Base-by-base conservation (phyloP, 2,797 vertebrate genomes). In the Hemibagrus guttatus region DNA sequence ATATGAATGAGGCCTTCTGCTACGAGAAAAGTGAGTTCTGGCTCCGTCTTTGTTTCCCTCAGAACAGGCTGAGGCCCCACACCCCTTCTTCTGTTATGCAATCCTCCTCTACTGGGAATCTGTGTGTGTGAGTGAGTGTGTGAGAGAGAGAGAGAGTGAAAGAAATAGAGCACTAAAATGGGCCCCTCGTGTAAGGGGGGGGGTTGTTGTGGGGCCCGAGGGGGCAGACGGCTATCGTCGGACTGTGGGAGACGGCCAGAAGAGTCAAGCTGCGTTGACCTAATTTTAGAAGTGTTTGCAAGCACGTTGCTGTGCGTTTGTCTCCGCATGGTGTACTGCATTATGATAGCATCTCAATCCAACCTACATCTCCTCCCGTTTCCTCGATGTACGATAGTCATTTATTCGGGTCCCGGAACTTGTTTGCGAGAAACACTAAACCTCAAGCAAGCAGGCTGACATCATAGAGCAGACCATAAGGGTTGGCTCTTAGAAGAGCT, bases 1-100 rank as follows among this genome's bases (percentile, higher is more conserved):
- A 95, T 94, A 92, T 95, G 93, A 95, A 95, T 94, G 91, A 87
- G 88, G 87, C 91, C 92, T 93, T 94, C 92, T 94, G 88, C 90
- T 92, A 86, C 63, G 52, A 88, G 84, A 90, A 82, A 80, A 86
- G 89, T 87, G 69, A 86, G 78, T 82, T 76, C 76, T 76, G 87
- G 89, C 88, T 86, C 59, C 35, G 81, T 72, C 82, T 90, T 92
- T 92, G 89, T 91, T 85, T 66, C 86, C 79, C 84, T 79, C 75
- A 64, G 58, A 86, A 74, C 90, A 89, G 81, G 81, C 84, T 31
- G 39, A 63, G 91, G 86, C 86, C 92, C 89, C 90, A 85, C 81
- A 69, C 85, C 89, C 87, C 84, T 88, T 83, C 82, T 89, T 80
- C 89, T 90, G 90, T 91, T 91, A 92, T 91, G 92, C 91, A 93